These are phyloP conservation scores for Geopemphigus sp. DNA, from an alignment of 1,140 invertebrate species.

Conservation along the genomic window DNA sequence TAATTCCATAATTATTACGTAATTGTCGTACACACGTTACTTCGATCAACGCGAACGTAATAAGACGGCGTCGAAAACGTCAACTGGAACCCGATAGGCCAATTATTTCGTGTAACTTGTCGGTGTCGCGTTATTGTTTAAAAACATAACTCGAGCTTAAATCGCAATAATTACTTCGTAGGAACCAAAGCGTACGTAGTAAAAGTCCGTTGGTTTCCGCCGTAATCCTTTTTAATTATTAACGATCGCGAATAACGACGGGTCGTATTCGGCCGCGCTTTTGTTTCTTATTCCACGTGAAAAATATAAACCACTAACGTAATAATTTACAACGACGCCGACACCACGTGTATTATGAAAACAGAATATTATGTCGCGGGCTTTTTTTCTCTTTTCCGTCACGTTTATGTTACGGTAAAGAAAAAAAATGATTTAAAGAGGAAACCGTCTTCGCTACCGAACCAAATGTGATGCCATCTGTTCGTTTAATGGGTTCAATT, in stretches of 20 bases:
- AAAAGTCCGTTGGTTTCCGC: too few relatives aligned
- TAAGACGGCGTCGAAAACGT: background rate
- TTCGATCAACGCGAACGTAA: too few relatives aligned
- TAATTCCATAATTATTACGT: background rate
- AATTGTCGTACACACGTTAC: too few relatives aligned
- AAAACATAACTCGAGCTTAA: too few relatives aligned
- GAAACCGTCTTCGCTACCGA: constrained; percentile 16
- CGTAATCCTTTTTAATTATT: background rate
- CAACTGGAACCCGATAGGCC: background rate
- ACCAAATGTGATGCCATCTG: constrained; percentile 38
- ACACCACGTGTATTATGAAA: constrained; percentile 12
- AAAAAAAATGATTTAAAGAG: constrained; percentile 44
- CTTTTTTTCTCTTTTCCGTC: constrained; percentile 9
- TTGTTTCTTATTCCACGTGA: background rate
- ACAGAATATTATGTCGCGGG: background rate
- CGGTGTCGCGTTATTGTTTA: too few relatives aligned
- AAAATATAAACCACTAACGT: background rate
- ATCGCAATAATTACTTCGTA: too few relatives aligned
- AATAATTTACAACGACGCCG: background rate
- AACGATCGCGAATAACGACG: too few relatives aligned
- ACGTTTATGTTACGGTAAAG: background rate
- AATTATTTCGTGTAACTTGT: too few relatives aligned
- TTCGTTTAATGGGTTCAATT: constrained; percentile 45
- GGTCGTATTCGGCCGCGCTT: too few relatives aligned
- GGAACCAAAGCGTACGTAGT: too few relatives aligned